Evolutionary conservation across 2,888 invertebrate genomes (phyloP), one percentile per base, ranked within the genome.

Genomic region (Taenaris catops): DNA sequence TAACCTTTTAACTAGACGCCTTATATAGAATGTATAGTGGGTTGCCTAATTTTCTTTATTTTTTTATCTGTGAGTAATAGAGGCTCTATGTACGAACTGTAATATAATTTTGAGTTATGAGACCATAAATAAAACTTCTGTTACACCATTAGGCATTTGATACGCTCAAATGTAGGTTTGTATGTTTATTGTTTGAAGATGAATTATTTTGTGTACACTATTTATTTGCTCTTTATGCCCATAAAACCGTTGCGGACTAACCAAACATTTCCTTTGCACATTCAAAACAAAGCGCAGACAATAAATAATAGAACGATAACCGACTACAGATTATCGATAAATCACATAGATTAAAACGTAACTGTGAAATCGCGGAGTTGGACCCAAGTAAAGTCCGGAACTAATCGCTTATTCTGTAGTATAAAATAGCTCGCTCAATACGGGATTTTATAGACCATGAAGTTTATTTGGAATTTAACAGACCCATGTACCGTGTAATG

Each of bases 301-400:
- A 39, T 44, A 46, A 40, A 43, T 45, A 46, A 42, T 31, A 12
- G 37, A 41, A 40, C 33, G 36, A 41, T 44, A 44, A 38, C 39
- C 32, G 65, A 69, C 67, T 65, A 58, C 52, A 59, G 55, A 56
- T 52, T 49, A 61, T 53, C 58, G 56, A 64, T 73, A 57, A 55
- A 65, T 63, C 61, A 62, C 62, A 66, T 58, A 53, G 53, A 55
- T 49, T 68, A 67, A 63, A 66, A 55, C 67, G 63, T 60, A 43
- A 51, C 63, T 63, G 61, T 70, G 64, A 69, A 71, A 69, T 75
- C 58, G 58, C 57, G 52, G 65, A 55, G 38, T 49, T 47, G 45
- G 51, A 48, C 48, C 44, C 46, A 57, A 49, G 56, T 59, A 55
- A 66, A 56, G 51, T 54, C 63, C 69, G 70, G 59, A 71, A 75